A percentile compares a stretch with the other conserved stretches of the same genome.
phyloP scores from a whole-genome alignment of 2,888 invertebrate species.

The Hydrotaea cyrtoneurina region DNA sequence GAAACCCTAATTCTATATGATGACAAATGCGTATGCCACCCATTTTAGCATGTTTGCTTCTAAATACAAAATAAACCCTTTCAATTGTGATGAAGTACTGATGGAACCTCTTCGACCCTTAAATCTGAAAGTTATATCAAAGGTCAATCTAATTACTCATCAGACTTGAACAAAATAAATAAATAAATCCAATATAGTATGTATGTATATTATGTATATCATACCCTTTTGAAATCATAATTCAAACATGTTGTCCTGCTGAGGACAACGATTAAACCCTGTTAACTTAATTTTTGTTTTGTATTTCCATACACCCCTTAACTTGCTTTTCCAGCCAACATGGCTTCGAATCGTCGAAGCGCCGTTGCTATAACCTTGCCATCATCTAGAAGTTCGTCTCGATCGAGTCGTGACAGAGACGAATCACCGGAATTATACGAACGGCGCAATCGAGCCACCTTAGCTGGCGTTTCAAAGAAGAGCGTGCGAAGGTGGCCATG shows the following conservation, averaged over 20 bases:
- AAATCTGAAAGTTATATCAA: too few relatives aligned
- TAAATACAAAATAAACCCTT: too few relatives aligned
- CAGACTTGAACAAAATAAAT: too few relatives aligned
- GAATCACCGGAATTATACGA: neutral
- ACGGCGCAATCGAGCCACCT: neutral
- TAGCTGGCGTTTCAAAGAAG: neutral
- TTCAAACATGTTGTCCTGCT: neutral
- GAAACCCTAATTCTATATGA: too few relatives aligned
- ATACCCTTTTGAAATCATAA: conserved; percentile 2
- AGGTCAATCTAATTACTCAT: too few relatives aligned
- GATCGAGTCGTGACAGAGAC: neutral
- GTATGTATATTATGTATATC: too few relatives aligned
- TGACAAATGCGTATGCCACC: too few relatives aligned
- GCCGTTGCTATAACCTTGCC: neutral
- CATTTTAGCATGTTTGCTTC: too few relatives aligned
- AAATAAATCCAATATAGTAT: too few relatives aligned
- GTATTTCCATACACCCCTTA: conserved; percentile 18
- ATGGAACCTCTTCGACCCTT: too few relatives aligned
- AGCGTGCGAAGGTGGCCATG: neutral
- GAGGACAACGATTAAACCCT: conserved; percentile 12
- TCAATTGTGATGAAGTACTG: too few relatives aligned
- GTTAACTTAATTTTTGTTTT: neutral
- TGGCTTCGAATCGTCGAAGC: conserved; percentile 3
- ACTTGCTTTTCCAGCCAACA: conserved; percentile 6
- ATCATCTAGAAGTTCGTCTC: neutral